These are phyloP conservation scores for Sepioteuthis lessoniana DNA, from an alignment of 2,888 invertebrate genomes.

Conservation along the genomic window DNA sequence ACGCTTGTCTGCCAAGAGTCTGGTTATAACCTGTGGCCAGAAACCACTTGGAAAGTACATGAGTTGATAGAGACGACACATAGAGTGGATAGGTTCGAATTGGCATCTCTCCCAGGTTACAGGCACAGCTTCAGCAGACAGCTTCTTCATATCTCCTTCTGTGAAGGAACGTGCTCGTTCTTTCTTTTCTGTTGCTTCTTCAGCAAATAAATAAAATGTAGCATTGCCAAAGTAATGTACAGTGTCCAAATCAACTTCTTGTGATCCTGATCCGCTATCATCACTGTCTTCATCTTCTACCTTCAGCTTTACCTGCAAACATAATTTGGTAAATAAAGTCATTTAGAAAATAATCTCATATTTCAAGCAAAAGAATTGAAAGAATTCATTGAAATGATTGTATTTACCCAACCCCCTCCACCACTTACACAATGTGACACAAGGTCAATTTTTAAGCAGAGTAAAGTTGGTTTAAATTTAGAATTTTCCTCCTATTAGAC, in stretches of 20 bases:
- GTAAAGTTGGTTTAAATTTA: too few species aligned
- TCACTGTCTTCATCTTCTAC: slow-evolving; percentile 37
- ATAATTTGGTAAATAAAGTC: background rate
- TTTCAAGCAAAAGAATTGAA: too few species aligned
- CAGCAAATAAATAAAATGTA: background rate
- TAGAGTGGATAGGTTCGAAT: slow-evolving; percentile 61
- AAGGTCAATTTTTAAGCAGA: too few species aligned
- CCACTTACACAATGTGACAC: too few species aligned
- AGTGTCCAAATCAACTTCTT: background rate
- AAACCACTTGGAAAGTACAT: slow-evolving; percentile 98
- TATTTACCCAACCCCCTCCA: too few species aligned
- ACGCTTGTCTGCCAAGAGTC: slow-evolving; percentile 88
- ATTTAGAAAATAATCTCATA: too few species aligned
- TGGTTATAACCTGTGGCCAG: slow-evolving; percentile 94
- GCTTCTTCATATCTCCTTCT: background rate
- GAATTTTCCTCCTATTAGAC: too few species aligned
- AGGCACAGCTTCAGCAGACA: background rate
- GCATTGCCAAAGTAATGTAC: background rate
- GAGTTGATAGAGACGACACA: slow-evolving; percentile 79
- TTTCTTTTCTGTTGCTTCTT: background rate
- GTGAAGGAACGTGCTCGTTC: background rate
- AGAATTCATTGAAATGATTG: too few species aligned
- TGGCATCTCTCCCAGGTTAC: slow-evolving; percentile 1
- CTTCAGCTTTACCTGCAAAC: slow-evolving; percentile 24
- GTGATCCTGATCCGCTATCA: background rate